phyloP scores from a whole-genome alignment of 2,113 vertebrate genomes.

The Oryctolagus cuniculus region DNA sequence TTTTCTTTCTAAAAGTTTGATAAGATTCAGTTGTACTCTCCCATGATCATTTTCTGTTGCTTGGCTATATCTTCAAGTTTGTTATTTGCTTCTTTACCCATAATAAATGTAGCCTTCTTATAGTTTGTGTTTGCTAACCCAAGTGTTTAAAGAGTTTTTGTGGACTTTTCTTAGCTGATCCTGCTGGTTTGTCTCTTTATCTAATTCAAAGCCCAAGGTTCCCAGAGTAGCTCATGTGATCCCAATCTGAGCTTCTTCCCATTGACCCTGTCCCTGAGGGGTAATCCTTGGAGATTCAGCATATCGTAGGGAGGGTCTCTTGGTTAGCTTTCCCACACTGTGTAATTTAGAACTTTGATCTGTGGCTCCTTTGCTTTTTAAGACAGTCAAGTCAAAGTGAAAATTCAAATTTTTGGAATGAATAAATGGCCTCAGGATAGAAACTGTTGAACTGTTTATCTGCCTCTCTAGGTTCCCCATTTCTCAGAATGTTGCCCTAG shows the following conservation, averaged over 20 bases:
- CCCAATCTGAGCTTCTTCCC: neutral
- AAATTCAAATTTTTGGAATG: neutral
- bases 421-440: neutral
- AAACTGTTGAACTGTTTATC: neutral
- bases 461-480: neutral
- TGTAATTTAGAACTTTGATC: neutral
- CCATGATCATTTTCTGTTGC: slow-evolving; percentile 9
- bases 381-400: slow-evolving; percentile 10
- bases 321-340: neutral
- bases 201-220: slow-evolving; percentile 29
- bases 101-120: neutral
- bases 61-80: slow-evolving; percentile 34
- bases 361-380: slow-evolving; percentile 12
- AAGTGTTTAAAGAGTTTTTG: slow-evolving; percentile 24
- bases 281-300: neutral
- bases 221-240: neutral
- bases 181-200: slow-evolving; percentile 7
- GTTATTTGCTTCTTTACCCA: slow-evolving; percentile 50
- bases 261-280: neutral
- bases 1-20: slow-evolving; percentile 21
- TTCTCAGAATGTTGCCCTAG: neutral
- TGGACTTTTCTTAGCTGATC: slow-evolving; percentile 12
- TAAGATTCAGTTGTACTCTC: slow-evolving; percentile 32
- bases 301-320: neutral
- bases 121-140: slow-evolving; percentile 43